phyloP scores from a whole-genome alignment of 2,888 invertebrate genomes.

The Xiphydria camelus region DNA sequence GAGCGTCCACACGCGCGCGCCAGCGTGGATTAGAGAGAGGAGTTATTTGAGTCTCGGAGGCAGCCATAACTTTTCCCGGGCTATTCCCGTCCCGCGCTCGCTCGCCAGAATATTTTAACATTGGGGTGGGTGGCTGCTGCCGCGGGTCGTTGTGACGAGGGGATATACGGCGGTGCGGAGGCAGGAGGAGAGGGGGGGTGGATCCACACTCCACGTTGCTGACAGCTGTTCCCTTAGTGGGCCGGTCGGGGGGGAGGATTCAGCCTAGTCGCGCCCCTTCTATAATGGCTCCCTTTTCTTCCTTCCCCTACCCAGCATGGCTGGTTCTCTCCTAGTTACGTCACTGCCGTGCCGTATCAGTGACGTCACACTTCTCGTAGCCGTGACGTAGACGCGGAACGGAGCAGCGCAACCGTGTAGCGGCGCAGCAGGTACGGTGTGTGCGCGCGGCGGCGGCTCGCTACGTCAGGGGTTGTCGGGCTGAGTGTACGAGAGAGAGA shows the following conservation, averaged over 20 bases:
- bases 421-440: background rate
- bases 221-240: slow-evolving; percentile 58
- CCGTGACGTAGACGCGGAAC: background rate
- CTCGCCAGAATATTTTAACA: slow-evolving; percentile 56
- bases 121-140: slow-evolving; percentile 51
- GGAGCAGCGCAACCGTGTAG: background rate
- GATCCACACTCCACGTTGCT: slow-evolving; percentile 49
- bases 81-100: slow-evolving; percentile 53
- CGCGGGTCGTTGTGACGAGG: slow-evolving; percentile 20
- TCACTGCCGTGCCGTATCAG: slow-evolving; percentile 18
- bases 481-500: background rate
- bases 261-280: slow-evolving; percentile 59
- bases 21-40: too few relatives aligned
- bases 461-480: background rate
- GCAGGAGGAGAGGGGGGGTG: slow-evolving; percentile 37
- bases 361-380: slow-evolving; percentile 14
- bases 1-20: slow-evolving; percentile 49
- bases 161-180: background rate
- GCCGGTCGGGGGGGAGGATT: slow-evolving; percentile 58
- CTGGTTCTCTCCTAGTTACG: slow-evolving; percentile 40
- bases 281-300: slow-evolving; percentile 59
- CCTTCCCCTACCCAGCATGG: slow-evolving; percentile 57
- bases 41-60: slow-evolving; percentile 58
- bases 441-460: too few relatives aligned
- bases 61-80: slow-evolving; percentile 56